Evolutionary conservation across 2,888 invertebrate genomes (phyloP).

Genomic region (Napeogenes sylphis): DNA sequence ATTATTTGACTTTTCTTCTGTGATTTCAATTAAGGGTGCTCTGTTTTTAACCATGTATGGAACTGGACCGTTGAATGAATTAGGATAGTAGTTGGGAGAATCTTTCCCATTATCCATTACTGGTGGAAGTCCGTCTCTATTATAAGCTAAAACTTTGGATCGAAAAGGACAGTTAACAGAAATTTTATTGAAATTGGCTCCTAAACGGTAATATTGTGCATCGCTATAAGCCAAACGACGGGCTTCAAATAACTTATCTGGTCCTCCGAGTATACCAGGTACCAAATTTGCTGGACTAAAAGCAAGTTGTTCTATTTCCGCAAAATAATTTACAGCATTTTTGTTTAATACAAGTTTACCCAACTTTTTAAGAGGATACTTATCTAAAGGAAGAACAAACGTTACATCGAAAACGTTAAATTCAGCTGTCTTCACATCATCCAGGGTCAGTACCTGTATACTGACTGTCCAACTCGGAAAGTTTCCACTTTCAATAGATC

Average conservation of each 20-base stretch:
- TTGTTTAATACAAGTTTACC: constrained; percentile 89
- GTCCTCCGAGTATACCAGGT: constrained; percentile 92
- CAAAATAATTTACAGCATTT: constrained; percentile 93
- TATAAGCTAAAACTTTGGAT: constrained; percentile 82
- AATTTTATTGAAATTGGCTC: constrained; percentile 91
- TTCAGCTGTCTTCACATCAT: constrained; percentile 84
- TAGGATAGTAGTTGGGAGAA: constrained; percentile 96
- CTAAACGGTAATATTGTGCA: constrained; percentile 89
- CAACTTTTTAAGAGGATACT: constrained; percentile 89
- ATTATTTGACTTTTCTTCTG: constrained; percentile 90
- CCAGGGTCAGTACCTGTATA: constrained; percentile 88
- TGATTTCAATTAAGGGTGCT: constrained; percentile 70
- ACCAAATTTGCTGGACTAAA: constrained; percentile 91
- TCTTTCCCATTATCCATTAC: constrained; percentile 88
- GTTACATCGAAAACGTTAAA: constrained; percentile 95
- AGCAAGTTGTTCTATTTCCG: constrained; percentile 93
- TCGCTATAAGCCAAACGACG: constrained; percentile 91
- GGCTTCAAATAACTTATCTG: constrained; percentile 92
- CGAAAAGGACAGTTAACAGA: constrained; percentile 95
- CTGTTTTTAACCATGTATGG: constrained; percentile 78
- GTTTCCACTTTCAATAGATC: constrained; percentile 85
- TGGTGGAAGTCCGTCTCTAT: constrained; percentile 89
- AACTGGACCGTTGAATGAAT: constrained; percentile 92
- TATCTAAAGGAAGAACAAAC: constrained; percentile 86
- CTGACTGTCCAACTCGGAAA: constrained; percentile 86